Base-by-base conservation (phyloP, 1,140 invertebrate species). In the Cotesia glomerata region DNA sequence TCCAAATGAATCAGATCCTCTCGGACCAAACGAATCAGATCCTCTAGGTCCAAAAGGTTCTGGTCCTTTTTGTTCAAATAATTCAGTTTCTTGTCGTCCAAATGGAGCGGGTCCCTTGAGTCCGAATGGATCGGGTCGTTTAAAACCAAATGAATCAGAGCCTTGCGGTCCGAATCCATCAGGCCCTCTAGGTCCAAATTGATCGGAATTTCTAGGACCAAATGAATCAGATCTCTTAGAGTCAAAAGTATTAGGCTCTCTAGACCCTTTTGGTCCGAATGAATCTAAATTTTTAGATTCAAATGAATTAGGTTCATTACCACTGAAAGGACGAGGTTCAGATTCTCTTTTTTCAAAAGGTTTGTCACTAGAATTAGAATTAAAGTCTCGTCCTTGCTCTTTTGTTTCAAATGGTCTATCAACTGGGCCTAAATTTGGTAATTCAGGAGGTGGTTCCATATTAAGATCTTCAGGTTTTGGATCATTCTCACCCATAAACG, bases 401-500 rank as follows among this genome's bases (percentile, higher is more conserved):
- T 26, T 61, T 59, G 36, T 16, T 11, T 54, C 26, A 51, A 69
- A 73, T 13, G 56, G 3, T n/a, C 56, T 65, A 14, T 69, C 75
- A 13, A 86, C 75, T 1, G 80, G 78, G 2, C 79, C 80, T 7
- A 85, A 75, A 74, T 86, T 83, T 8, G 83, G 84, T 35, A 85
- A 77, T 69, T 87, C 85, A 8, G 85, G 84, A 2, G 84, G 84
- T 34, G 84, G 85, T 74, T 86, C 82, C 79, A 85, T 81, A 54
- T 87, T 87, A 7, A 85, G 74, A 69, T 86, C 85, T 62, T 83
- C 81, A 7, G 85, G 83, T 69, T 80, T 84, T 3, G 82, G 80
- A 79, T 86, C 85, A 63, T 85, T 85, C 54, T 82, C 82, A 4
- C 81, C 83, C 83, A 86, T 85, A 35, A 86, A 86, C 0, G 85